A percentile compares a stretch with the other conserved stretches of the same genome.
Evolutionary conservation across 2,888 invertebrate species (phyloP).

Genomic region (Drosophila dives): DNA sequence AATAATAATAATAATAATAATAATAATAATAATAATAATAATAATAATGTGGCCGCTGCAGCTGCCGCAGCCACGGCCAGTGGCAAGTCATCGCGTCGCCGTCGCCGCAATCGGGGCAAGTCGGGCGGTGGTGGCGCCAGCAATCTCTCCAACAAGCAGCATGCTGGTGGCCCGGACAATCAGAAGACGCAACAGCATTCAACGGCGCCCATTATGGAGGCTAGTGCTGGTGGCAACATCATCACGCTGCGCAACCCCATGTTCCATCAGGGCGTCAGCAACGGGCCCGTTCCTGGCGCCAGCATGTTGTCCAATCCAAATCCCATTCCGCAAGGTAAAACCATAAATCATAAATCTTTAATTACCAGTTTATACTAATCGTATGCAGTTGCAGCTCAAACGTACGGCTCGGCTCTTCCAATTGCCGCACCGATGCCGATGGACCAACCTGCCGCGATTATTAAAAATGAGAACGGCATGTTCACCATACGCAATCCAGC

Average conservation of each 20-base stretch:
- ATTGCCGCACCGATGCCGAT: conserved; percentile 77
- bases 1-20: conserved; percentile 18
- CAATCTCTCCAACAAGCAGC: conserved; percentile 46
- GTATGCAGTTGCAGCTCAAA: conserved; percentile 55
- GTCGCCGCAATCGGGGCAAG: conserved; percentile 82
- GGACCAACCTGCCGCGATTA: conserved; percentile 88
- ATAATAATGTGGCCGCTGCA: conserved; percentile 63
- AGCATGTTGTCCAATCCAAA: conserved; percentile 66
- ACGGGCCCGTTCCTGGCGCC: conserved; percentile 43
- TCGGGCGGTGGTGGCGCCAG: conserved; percentile 44
- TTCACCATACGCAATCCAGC: conserved; percentile 92
- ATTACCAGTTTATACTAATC: neutral
- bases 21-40: conserved; percentile 17
- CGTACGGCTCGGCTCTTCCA: conserved; percentile 61
- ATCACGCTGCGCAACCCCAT: conserved; percentile 92
- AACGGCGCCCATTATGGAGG: conserved; percentile 48
- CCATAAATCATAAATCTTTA: neutral
- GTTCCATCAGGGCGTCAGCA: conserved; percentile 85
- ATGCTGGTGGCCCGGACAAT: conserved; percentile 18
- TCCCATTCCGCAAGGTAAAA: conserved; percentile 70
- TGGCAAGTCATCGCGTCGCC: conserved; percentile 80
- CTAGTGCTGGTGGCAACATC: conserved; percentile 86
- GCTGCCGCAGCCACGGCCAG: conserved; percentile 64
- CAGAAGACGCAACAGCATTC: conserved; percentile 16
- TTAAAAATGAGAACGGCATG: conserved; percentile 91